Evolutionary conservation across 1,140 invertebrate genomes (phyloP).

Genomic region (Lerema accius): DNA sequence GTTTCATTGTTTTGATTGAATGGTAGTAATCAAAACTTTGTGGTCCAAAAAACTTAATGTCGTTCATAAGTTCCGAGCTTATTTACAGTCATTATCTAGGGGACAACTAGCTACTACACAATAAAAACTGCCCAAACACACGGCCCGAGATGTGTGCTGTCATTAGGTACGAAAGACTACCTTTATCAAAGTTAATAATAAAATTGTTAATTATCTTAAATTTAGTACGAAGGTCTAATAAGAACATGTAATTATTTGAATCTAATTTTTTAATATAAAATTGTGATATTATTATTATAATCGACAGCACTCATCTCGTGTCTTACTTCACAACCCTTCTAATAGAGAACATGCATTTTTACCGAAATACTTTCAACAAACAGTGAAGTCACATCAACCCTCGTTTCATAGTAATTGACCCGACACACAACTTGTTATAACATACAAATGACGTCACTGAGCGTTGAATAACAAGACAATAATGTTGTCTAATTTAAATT

Average conservation of each 20-base stretch:
- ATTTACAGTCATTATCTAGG: neutral
- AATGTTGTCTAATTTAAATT: too few species aligned
- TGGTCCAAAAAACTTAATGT: neutral
- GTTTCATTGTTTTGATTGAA: neutral
- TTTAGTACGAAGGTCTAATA: too few species aligned
- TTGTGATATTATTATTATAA: too few species aligned
- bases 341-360: neutral
- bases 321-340: neutral
- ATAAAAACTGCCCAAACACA: neutral
- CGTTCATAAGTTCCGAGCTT: neutral
- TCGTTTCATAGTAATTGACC: neutral
- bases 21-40: neutral
- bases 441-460: too few species aligned
- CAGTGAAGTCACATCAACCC: neutral
- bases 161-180: neutral
- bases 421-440: too few species aligned
- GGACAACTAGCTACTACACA: slow-evolving; percentile 9
- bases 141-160: neutral
- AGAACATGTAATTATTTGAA: too few species aligned
- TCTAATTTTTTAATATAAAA: too few species aligned
- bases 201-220: too few species aligned
- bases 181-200: too few species aligned
- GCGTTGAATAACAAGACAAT: neutral
- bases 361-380: neutral
- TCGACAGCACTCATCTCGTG: neutral